These are phyloP conservation scores for Ichneumon xanthorius DNA, from an alignment of 2,888 invertebrate genomes.

Conservation along the genomic window DNA sequence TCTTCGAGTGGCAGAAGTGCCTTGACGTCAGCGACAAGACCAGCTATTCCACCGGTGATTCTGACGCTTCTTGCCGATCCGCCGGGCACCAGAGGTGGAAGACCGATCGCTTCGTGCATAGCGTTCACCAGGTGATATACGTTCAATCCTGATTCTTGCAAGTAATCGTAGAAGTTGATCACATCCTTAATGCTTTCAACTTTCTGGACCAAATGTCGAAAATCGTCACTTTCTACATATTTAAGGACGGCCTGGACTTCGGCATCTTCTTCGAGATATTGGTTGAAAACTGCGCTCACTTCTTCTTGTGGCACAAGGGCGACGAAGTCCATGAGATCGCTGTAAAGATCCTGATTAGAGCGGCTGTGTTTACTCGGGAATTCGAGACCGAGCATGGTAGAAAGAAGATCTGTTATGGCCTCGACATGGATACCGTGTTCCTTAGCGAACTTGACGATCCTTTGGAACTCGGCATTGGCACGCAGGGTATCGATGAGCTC, in stretches of 20 bases:
- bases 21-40: slow-evolving; percentile 74
- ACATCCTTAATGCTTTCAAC: slow-evolving; percentile 67
- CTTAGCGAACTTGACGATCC: slow-evolving; percentile 51
- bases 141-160: slow-evolving; percentile 64
- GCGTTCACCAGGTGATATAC: slow-evolving; percentile 60
- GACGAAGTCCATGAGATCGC: slow-evolving; percentile 64
- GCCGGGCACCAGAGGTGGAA: slow-evolving; percentile 39
- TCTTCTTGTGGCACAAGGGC: slow-evolving; percentile 48
- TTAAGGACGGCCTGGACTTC: slow-evolving; percentile 66
- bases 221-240: slow-evolving; percentile 68
- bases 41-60: slow-evolving; percentile 46
- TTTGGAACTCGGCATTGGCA: slow-evolving; percentile 64
- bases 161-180: slow-evolving; percentile 60
- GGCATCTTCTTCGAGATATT: slow-evolving; percentile 57
- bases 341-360: slow-evolving; percentile 39
- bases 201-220: slow-evolving; percentile 59
- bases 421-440: slow-evolving; percentile 60
- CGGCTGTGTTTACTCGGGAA: slow-evolving; percentile 40
- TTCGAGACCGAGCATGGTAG: slow-evolving; percentile 63
- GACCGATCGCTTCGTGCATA: slow-evolving; percentile 60
- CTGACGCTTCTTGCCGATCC: not conserved
- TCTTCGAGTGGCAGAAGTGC: slow-evolving; percentile 75
- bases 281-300: slow-evolving; percentile 19
- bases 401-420: slow-evolving; percentile 59
- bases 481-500: slow-evolving; percentile 67